Conservation (phyloP, 1,140 invertebrate species). For the Macrobrachium rosenbergii region DNA sequence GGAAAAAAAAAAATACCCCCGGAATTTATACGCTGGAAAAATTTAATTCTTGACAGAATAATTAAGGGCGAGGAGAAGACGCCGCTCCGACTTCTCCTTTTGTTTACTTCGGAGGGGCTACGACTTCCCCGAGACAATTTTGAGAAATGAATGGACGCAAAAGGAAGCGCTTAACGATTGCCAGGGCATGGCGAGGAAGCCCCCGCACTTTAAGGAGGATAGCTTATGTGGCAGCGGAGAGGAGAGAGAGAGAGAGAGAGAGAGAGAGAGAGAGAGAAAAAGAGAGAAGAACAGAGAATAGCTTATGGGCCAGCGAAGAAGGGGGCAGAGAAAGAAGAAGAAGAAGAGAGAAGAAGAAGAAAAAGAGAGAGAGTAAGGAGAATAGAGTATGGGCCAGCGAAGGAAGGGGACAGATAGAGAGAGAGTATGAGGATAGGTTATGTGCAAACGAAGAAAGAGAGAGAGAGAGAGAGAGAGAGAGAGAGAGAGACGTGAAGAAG, state of each 20-base stretch:
- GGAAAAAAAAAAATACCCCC: too few relatives aligned
- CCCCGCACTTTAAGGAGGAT: background rate
- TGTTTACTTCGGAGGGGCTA: too few relatives aligned
- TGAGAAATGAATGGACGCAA: too few relatives aligned
- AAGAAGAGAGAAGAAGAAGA: background rate
- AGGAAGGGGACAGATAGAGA: background rate
- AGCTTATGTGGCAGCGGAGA: background rate
- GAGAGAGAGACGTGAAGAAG: too few relatives aligned
- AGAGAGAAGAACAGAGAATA: conserved; percentile 3
- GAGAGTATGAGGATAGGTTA: background rate
- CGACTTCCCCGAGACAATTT: too few relatives aligned
- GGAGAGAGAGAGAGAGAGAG: background rate
- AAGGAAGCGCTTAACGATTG: too few relatives aligned
- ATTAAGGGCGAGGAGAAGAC: too few relatives aligned
- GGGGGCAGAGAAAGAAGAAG: background rate
- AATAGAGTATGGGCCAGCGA: background rate
- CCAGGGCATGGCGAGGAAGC: too few relatives aligned
- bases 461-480: background rate
- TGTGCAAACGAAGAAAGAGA: background rate
- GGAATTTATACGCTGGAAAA: too few relatives aligned
- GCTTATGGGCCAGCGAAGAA: background rate
- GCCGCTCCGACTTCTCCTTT: too few relatives aligned
- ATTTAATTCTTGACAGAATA: too few relatives aligned
- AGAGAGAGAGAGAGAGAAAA: conserved; percentile 1
- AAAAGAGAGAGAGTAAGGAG: background rate